phyloP scores from a whole-genome alignment of 2,113 vertebrate species.

The Corapipo altera region DNA sequence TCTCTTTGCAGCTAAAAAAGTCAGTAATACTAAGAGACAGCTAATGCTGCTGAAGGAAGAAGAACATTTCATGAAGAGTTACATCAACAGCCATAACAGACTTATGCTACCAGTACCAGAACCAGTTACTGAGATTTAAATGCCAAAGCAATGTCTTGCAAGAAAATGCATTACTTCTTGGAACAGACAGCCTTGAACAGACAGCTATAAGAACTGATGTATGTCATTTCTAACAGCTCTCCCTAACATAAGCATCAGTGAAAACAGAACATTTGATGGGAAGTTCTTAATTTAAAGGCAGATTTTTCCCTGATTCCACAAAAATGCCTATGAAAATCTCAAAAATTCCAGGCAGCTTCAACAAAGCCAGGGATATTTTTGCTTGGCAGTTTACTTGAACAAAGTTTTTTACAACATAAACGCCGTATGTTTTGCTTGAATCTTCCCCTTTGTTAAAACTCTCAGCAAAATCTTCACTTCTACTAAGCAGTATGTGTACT shows the following conservation, averaged over 20 bases:
- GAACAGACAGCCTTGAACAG: conserved; percentile 31
- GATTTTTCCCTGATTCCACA: conserved; percentile 16
- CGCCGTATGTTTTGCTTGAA: background rate
- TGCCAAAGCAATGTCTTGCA: conserved; percentile 50
- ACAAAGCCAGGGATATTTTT: background rate
- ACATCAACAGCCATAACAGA: conserved; percentile 42
- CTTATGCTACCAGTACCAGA: conserved; percentile 61
- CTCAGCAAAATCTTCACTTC: background rate
- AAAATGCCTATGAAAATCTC: background rate
- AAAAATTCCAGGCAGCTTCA: background rate
- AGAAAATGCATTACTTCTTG: background rate
- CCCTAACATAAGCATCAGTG: background rate
- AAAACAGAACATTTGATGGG: background rate
- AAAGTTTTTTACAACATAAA: background rate
- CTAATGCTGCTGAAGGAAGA: conserved; percentile 36
- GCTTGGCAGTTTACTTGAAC: background rate
- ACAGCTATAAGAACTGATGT: conserved; percentile 56
- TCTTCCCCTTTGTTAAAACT: background rate
- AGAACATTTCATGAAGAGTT: conserved; percentile 21
- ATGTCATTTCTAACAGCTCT: conserved; percentile 43
- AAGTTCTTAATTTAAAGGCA: background rate
- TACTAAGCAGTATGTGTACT: background rate
- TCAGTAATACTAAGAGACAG: conserved; percentile 47
- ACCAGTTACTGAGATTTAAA: conserved; percentile 57
- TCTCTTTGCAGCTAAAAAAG: background rate